A percentile compares a stretch with the other conserved stretches of the same genome.
These are phyloP conservation scores for Caenorhabditis wallacei DNA, from an alignment of 2,888 invertebrate species.

Conservation along the genomic window DNA sequence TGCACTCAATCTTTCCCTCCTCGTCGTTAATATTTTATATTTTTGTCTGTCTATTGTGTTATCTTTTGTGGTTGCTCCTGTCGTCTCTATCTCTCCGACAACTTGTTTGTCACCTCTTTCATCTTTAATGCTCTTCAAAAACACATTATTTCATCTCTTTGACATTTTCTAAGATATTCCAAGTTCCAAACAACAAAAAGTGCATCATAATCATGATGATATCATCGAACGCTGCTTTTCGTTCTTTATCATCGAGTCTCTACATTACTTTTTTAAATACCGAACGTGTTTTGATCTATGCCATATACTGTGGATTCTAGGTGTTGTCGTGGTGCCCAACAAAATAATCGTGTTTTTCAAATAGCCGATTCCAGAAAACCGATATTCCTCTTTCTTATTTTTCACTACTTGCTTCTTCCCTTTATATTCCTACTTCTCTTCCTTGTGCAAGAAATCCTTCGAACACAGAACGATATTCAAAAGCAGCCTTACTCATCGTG, in stretches of 20 bases:
- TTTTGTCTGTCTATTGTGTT: slow-evolving; percentile 23
- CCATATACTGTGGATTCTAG: neutral
- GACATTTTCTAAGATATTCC: no score
- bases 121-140: neutral
- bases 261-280: neutral
- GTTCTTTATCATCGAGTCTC: neutral
- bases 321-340: neutral
- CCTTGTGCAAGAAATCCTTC: neutral
- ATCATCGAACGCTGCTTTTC: neutral
- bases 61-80: slow-evolving; percentile 26
- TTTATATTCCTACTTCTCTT: neutral
- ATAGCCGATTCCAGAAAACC: slow-evolving; percentile 33
- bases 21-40: neutral
- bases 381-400: slow-evolving; percentile 33
- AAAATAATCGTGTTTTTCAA: slow-evolving; percentile 54
- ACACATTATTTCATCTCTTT: neutral
- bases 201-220: slow-evolving; percentile 31
- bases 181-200: slow-evolving; percentile 30
- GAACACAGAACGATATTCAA: neutral
- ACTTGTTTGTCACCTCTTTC: slow-evolving; percentile 51
- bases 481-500: slow-evolving; percentile 23
- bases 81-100: slow-evolving; percentile 12
- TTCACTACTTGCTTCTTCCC: slow-evolving; percentile 1
- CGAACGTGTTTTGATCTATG: neutral
- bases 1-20: neutral